These are phyloP conservation scores for Drosophila multiciliata DNA, from an alignment of 2,888 invertebrate species.

Conservation along the genomic window DNA sequence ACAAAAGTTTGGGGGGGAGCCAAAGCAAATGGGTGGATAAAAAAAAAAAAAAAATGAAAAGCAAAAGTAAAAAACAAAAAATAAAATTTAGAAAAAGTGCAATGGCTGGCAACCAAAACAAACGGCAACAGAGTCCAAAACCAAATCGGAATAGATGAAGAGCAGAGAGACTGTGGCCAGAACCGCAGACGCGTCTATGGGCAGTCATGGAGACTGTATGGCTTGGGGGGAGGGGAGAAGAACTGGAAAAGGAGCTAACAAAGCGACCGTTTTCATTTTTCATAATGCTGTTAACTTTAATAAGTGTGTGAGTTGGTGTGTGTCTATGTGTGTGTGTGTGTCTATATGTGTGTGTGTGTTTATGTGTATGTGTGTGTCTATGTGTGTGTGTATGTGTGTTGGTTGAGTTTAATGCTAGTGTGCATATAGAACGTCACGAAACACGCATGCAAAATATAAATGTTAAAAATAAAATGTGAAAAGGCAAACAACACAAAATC, in stretches of 20 bases:
- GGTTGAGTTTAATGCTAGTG: conserved; percentile 26
- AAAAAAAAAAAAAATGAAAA: conserved; percentile 4
- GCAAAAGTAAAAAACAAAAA: conserved; percentile 10
- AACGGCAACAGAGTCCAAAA: conserved; percentile 31
- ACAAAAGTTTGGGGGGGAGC: conserved; percentile 26
- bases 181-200: conserved; percentile 71
- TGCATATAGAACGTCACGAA: conserved; percentile 52
- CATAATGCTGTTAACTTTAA: conserved; percentile 71
- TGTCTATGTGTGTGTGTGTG: conserved; percentile 19
- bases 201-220: conserved; percentile 1
- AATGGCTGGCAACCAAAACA: conserved; percentile 34
- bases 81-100: conserved; percentile 51
- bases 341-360: conserved; percentile 22
- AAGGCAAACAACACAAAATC: conserved; percentile 77
- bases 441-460: conserved; percentile 73
- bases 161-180: conserved; percentile 23
- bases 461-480: conserved; percentile 83
- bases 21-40: conserved; percentile 39
- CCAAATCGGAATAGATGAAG: conserved; percentile 46
- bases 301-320: conserved; percentile 26
- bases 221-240: background rate
- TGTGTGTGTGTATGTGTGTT: no score
- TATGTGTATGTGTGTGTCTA: conserved; percentile 18
- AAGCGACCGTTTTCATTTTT: conserved; percentile 69
- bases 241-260: conserved; percentile 24